Percentiles rank a stretch among this genome's conserved stretches.
phyloP scores from a whole-genome alignment of 2,888 invertebrate species.

The Abrostola triplasia region DNA sequence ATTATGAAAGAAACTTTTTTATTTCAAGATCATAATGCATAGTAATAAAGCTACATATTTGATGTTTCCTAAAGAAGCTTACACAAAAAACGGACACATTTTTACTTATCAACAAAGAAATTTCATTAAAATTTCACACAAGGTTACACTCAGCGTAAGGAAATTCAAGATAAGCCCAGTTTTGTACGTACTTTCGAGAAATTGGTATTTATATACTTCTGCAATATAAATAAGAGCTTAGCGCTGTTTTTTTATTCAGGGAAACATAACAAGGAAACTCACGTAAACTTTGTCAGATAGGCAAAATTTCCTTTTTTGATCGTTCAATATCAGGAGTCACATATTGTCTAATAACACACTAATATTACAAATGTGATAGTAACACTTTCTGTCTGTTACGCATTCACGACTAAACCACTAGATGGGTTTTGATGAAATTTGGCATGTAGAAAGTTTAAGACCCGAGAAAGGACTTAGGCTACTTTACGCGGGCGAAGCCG shows the following conservation, averaged over 20 bases:
- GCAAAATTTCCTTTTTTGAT: background rate
- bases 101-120: slow-evolving; percentile 58
- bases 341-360: too few relatives aligned
- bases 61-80: slow-evolving; percentile 17
- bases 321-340: background rate
- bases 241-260: slow-evolving; percentile 9
- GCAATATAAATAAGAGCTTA: slow-evolving; percentile 26
- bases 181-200: slow-evolving; percentile 49
- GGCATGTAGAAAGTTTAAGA: too few relatives aligned
- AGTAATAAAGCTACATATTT: slow-evolving; percentile 37
- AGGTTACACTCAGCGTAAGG: slow-evolving; percentile 47
- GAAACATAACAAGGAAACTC: background rate
- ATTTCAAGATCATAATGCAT: background rate
- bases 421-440: too few relatives aligned
- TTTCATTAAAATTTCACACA: slow-evolving; percentile 56
- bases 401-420: too few relatives aligned
- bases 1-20: background rate
- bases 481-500: too few relatives aligned
- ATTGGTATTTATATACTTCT: slow-evolving; percentile 48
- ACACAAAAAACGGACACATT: slow-evolving; percentile 46
- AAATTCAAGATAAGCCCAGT: slow-evolving; percentile 57
- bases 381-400: too few relatives aligned
- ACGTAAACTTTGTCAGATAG: background rate
- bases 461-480: too few relatives aligned
- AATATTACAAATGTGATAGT: too few relatives aligned